Evolutionary conservation across 1,140 invertebrate species (phyloP), one percentile per base, ranked within the genome.

Genomic region (Caenorhabditis remanei): DNA sequence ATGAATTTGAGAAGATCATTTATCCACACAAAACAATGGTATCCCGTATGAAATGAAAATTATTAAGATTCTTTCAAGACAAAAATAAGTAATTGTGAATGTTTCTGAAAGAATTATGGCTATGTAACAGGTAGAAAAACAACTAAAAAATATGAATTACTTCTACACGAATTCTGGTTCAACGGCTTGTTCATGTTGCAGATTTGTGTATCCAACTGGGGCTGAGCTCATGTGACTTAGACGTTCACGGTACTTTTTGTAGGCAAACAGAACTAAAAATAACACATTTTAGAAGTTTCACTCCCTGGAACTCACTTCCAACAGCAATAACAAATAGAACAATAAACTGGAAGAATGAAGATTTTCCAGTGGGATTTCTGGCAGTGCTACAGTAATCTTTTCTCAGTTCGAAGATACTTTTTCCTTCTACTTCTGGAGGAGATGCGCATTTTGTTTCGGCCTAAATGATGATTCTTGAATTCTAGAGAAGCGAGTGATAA

Each of bases 291-390:
- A 53, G 0, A 32, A 40, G 13, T 16, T 16, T 43, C 3, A 75
- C 8, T 6, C n/a, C 8, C 19, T 41, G 6, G 24, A n/a, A 55
- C 56, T 48, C 83, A 50, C 61, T 83, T 67, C 40, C 82, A 65
- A 85, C 43, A 13, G 58, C 61, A 24, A 82, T 71, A n/a, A 90
- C 46, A 48, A 90, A 87, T 7, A 89, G 56, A 4, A 89, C n/a
- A 19, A 90, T 11, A 41, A 90, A 87, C 40, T 85, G 67, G 43
- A 87, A 87, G 75, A 89, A 79, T 65, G 86, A 61, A n/a, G 75
- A 21, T 43, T 67, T 63, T 16, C 50, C 53, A 84, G 24, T 46
- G 50, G 21, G 53, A 56, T 84, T 56, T 19, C 43, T 32, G 13
- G 58, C 8, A 48, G 46, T 56, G 40, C 87, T 89, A 53, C 87